Conservation (phyloP, 2,113 vertebrate species). For the Propithecus coquereli region DNA sequence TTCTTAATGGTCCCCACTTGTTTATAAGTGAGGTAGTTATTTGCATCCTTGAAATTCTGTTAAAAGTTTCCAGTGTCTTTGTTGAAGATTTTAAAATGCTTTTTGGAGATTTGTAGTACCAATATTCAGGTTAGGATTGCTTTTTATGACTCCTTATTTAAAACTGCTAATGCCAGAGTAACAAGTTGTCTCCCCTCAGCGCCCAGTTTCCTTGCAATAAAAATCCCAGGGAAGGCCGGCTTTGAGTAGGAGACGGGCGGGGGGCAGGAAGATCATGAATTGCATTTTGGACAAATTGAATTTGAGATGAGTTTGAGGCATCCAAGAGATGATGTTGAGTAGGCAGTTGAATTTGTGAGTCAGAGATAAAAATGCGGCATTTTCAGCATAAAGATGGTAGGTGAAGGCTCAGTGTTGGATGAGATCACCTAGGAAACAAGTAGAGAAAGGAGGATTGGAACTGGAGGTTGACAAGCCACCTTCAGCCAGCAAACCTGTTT, state of each 20-base stretch:
- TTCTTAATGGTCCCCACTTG: not conserved
- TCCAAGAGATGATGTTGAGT: conserved; percentile 58
- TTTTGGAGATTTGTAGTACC: not conserved
- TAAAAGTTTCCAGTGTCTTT: not conserved
- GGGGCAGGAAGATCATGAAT: not conserved
- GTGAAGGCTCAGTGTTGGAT: not conserved
- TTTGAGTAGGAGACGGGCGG: not conserved
- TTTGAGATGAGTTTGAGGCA: conserved; percentile 44
- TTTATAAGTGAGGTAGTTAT: not conserved
- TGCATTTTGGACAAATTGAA: conserved; percentile 45
- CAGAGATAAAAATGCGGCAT: conserved; percentile 58
- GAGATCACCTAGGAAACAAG: conserved; percentile 57
- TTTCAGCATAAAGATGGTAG: conserved; percentile 39
- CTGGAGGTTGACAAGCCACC: conserved; percentile 36
- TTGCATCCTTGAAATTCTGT: not conserved
- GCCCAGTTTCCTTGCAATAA: not conserved
- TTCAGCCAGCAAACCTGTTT: conserved; percentile 50
- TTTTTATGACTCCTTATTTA: not conserved
- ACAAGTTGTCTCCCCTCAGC: not conserved
- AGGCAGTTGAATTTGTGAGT: conserved; percentile 65
- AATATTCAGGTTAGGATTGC: not conserved
- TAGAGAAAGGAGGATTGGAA: not conserved
- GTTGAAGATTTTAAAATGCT: not conserved
- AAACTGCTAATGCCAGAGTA: not conserved
- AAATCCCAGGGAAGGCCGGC: not conserved